Base-by-base conservation (phyloP, 2,888 invertebrate genomes). In the Chymomyza amoena region DNA sequence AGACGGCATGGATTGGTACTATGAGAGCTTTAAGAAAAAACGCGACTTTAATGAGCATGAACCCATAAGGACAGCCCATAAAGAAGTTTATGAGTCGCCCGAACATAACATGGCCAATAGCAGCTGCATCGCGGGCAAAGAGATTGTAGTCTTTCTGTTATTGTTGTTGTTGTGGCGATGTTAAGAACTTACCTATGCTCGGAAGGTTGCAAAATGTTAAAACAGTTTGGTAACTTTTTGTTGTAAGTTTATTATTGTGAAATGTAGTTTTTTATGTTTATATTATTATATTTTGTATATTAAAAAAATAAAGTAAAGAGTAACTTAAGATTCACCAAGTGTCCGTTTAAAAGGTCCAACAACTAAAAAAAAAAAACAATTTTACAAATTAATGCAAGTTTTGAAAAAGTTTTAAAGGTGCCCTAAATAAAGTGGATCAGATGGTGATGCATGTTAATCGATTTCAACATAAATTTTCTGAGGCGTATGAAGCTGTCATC, bases 1-100 rank as follows among this genome's bases (percentile, higher is more conserved):
- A 75, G 93, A 92, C 76, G 92, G 93, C 62, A 95, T 95, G 92
- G 95, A 95, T 80, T 97, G 97, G 97, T 97, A 97, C 91, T 97
- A 96, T 90, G 95, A 95, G 77, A 96, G 96, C 90, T 97, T 97
- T 89, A 90, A 89, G 52, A 90, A 89, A 70, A 87, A 86, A 18
- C 80, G 86, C 0, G 84, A 81, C 1, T 84, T 84, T 16, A 75
- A 75, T 4, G 80, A 76, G 1, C 73, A 69, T 5, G 72, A 69
- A 1, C 54, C 75, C 9, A 70, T 73, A 15, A 60, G 74, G 13
- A 67, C 80, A 54, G 36, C 36, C 32, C 73, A 78, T 54, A 79
- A 79, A 39, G 76, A 83, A 16, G 73, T 73, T 32, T 18, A 15
- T 18, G 60, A 28, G 13, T 4, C 28, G 10, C 60, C 60, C 16